Percentiles rank a stretch among this genome's conserved stretches.
phyloP scores from a whole-genome alignment of 2,888 invertebrate genomes.

The Neuroscelio doddi region DNA sequence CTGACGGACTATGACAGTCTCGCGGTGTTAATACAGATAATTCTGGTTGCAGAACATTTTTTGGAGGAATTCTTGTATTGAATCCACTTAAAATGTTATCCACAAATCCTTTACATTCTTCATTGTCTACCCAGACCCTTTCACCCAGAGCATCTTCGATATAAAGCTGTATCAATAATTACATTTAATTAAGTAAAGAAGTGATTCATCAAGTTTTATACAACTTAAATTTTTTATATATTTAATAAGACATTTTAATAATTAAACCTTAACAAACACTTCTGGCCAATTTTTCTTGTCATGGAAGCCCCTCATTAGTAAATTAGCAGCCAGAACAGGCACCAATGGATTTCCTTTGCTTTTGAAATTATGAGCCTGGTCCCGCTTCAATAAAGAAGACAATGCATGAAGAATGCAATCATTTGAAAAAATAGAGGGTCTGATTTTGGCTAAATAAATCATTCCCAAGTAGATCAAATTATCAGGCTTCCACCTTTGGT shows the following conservation, averaged over 20 bases:
- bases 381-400: conserved; percentile 86
- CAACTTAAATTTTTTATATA: no score
- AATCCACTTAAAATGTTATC: conserved; percentile 92
- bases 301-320: conserved; percentile 85
- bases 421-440: conserved; percentile 83
- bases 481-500: conserved; percentile 88
- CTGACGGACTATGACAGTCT: conserved; percentile 67
- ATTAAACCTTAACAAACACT: conserved; percentile 85
- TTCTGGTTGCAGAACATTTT: conserved; percentile 80
- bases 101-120: conserved; percentile 91
- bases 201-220: no score
- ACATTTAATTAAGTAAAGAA: no score
- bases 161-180: conserved; percentile 88
- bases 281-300: conserved; percentile 94
- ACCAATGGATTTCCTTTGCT: conserved; percentile 86
- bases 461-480: conserved; percentile 83
- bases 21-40: conserved; percentile 60
- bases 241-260: no score
- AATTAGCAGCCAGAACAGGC: conserved; percentile 87
- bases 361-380: conserved; percentile 80
- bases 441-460: conserved; percentile 85
- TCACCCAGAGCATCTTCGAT: conserved; percentile 96
- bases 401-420: conserved; percentile 85
- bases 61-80: conserved; percentile 84
- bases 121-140: conserved; percentile 93